These are phyloP conservation scores for Drosophila austrosaltans DNA, from an alignment of 2,888 invertebrate genomes.

Conservation along the genomic window DNA sequence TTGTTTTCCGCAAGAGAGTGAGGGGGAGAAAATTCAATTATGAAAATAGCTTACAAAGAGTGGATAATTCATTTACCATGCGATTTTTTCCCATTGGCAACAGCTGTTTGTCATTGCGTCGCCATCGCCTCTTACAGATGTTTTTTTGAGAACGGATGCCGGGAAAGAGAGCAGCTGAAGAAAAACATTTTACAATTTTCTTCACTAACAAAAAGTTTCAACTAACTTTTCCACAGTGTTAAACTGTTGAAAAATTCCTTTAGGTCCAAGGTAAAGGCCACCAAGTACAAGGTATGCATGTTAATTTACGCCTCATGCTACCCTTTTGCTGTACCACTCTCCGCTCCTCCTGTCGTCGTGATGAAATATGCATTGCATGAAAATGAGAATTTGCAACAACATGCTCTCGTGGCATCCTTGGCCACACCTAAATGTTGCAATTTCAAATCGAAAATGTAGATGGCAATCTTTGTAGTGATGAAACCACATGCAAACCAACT, in stretches of 20 bases:
- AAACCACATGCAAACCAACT: neutral
- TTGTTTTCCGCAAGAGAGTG: slow-evolving; percentile 30
- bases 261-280: slow-evolving; percentile 53
- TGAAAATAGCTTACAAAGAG: slow-evolving; percentile 51
- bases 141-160: neutral
- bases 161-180: slow-evolving; percentile 22
- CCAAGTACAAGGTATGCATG: slow-evolving; percentile 18
- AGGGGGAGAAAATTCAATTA: slow-evolving; percentile 66
- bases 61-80: slow-evolving; percentile 51
- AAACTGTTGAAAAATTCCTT: slow-evolving; percentile 23
- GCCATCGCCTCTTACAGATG: neutral
- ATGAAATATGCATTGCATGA: slow-evolving; percentile 54
- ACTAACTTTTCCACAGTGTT: slow-evolving; percentile 5
- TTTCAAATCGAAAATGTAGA: slow-evolving; percentile 24
- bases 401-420: slow-evolving; percentile 28
- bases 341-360: neutral
- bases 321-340: too few relatives aligned
- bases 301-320: neutral
- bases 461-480: slow-evolving; percentile 4
- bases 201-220: slow-evolving; percentile 20
- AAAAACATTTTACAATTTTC: neutral
- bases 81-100: slow-evolving; percentile 36
- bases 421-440: slow-evolving; percentile 25
- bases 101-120: slow-evolving; percentile 26
- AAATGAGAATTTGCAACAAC: slow-evolving; percentile 31